Conservation (phyloP, 2,888 invertebrate species). For the Mythimna lalbum region DNA sequence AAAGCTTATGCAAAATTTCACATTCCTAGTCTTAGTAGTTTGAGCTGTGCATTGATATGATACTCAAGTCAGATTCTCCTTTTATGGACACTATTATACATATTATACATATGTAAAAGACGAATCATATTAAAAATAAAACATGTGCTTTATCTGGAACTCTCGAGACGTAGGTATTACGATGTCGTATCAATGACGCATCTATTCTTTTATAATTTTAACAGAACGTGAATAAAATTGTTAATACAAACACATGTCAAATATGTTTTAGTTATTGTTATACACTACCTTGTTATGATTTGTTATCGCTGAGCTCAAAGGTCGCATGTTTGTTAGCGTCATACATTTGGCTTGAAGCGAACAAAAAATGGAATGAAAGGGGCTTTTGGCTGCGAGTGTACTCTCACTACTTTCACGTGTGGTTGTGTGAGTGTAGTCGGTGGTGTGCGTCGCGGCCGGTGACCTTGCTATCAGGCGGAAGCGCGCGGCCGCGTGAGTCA, state of each 20-base stretch:
- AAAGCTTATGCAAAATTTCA: too few relatives aligned
- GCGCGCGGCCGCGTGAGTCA: slow-evolving; percentile 87
- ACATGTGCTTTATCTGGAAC: slow-evolving; percentile 27
- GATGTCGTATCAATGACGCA: slow-evolving; percentile 16
- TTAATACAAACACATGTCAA: slow-evolving; percentile 22
- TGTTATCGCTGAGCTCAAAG: slow-evolving; percentile 55
- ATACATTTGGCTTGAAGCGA: slow-evolving; percentile 36
- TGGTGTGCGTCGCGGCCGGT: slow-evolving; percentile 86
- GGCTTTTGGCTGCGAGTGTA: slow-evolving; percentile 77
- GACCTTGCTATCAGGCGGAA: slow-evolving; percentile 91
- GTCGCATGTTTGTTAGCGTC: slow-evolving; percentile 49
- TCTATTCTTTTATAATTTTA: slow-evolving; percentile 26
- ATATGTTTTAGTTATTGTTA: slow-evolving; percentile 14
- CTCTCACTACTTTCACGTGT: slow-evolving; percentile 88
- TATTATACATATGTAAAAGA: not conserved
- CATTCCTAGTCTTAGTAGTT: too few relatives aligned
- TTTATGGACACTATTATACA: not conserved
- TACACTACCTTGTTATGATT: slow-evolving; percentile 48
- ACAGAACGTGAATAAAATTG: slow-evolving; percentile 15
- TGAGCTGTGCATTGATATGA: too few relatives aligned
- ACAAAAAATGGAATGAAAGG: slow-evolving; percentile 40
- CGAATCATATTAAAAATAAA: slow-evolving; percentile 16
- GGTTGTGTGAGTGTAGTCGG: slow-evolving; percentile 67
- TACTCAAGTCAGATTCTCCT: too few relatives aligned
- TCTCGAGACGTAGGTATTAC: not conserved